Percentiles rank a stretch among this genome's conserved stretches.
Evolutionary conservation across 2,113 vertebrate species (phyloP).

Genomic region (Poeciliopsis turrubarensis): DNA sequence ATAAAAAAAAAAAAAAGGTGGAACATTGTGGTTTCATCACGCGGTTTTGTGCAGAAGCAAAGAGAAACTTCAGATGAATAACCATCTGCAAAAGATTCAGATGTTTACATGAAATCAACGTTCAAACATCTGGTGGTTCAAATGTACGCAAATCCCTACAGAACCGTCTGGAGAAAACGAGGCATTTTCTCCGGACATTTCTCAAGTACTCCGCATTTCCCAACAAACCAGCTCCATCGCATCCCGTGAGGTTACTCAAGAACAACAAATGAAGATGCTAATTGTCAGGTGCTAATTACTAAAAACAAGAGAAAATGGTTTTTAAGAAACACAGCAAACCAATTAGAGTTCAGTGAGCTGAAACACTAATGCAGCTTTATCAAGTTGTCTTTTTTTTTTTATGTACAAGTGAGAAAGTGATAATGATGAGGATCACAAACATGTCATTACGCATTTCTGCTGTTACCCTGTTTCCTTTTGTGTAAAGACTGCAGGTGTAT

Average conservation of each 20-base stretch:
- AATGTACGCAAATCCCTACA: background rate
- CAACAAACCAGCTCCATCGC: background rate
- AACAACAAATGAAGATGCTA: background rate
- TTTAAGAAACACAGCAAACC: background rate
- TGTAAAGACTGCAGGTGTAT: no score
- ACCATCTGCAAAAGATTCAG: background rate
- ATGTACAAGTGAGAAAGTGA: background rate
- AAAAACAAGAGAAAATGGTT: background rate
- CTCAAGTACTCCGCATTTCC: background rate
- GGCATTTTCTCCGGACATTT: no score
- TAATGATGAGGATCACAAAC: background rate
- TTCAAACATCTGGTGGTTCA: background rate
- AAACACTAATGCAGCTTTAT: background rate
- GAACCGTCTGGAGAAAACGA: background rate
- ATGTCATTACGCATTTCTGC: background rate
- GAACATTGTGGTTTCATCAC: background rate
- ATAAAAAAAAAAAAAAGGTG: background rate
- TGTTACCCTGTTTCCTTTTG: background rate
- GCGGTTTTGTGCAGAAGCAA: no score
- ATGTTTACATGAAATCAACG: background rate
- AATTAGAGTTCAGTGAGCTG: background rate
- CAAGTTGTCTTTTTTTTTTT: no score
- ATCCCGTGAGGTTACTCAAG: background rate
- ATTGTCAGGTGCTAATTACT: background rate
- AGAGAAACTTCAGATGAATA: background rate